These are phyloP conservation scores for Porites divaricata DNA, from an alignment of 92 coral and sea anemone genomes.

Conservation along the genomic window DNA sequence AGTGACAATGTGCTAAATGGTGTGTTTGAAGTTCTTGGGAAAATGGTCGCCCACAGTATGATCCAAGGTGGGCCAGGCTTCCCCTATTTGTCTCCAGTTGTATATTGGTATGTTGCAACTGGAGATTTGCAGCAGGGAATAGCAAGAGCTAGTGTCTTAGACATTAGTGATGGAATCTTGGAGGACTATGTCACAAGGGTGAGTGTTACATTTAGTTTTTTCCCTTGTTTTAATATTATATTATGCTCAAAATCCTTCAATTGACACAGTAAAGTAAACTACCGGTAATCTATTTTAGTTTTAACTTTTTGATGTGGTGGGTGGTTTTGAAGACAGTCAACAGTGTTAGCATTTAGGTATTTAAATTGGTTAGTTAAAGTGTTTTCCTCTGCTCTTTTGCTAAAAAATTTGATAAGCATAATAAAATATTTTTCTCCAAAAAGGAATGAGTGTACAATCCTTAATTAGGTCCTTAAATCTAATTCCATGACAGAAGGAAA, in stretches of 20 bases:
- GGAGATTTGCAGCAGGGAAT: conserved; percentile 57
- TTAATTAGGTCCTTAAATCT: too few relatives aligned
- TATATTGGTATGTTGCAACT: conserved; percentile 61
- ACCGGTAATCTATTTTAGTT: too few relatives aligned
- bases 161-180: too few relatives aligned
- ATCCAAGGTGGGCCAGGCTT: conserved; percentile 61
- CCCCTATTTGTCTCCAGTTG: conserved; percentile 53
- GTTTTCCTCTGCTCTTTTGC: conserved; percentile 9
- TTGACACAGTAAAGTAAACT: neutral
- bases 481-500: too few relatives aligned
- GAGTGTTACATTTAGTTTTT: neutral
- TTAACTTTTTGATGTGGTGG: neutral
- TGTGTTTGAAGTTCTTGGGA: conserved; percentile 56
- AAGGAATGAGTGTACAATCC: too few relatives aligned
- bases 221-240: neutral
- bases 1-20: conserved; percentile 47
- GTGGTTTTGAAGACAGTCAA: neutral
- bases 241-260: too few relatives aligned
- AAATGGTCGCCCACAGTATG: conserved; percentile 57
- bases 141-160: conserved; percentile 43
- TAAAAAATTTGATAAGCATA: neutral
- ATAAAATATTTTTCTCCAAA: too few relatives aligned
- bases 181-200: too few relatives aligned
- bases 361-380: conserved; percentile 14
- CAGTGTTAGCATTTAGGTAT: neutral